Conservation (phyloP, 2,113 vertebrate genomes). For the Pteruthius melanotis region DNA sequence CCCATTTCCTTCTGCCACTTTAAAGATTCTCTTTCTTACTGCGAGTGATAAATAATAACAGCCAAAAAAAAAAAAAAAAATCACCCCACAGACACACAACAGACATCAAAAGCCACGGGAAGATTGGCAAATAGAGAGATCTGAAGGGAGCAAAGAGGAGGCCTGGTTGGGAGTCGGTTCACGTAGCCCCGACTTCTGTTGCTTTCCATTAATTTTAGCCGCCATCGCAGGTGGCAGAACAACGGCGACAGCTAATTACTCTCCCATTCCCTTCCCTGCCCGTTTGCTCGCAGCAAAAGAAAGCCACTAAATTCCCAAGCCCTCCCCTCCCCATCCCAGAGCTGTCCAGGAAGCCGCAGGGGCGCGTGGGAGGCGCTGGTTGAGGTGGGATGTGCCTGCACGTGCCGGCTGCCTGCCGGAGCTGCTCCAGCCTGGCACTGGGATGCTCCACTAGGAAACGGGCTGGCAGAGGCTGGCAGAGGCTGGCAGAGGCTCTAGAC, state of each 20-base stretch:
- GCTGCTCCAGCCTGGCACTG: background rate
- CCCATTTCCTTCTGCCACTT: constrained; percentile 54
- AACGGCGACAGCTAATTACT: constrained; percentile 54
- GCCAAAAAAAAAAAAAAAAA: too few relatives aligned
- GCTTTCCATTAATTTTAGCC: constrained; percentile 50
- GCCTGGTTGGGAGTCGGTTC: constrained; percentile 56
- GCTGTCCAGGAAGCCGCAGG: background rate
- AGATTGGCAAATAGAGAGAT: constrained; percentile 60
- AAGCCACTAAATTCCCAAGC: background rate
- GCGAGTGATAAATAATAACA: constrained; percentile 60
- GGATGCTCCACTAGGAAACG: background rate
- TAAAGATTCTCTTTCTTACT: constrained; percentile 65
- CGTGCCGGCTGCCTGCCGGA: background rate
- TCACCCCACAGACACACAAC: constrained; percentile 52
- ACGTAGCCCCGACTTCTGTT: constrained; percentile 55
- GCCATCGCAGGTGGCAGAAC: constrained; percentile 29
- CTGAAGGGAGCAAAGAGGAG: constrained; percentile 42
- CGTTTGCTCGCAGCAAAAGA: background rate
- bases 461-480: background rate
- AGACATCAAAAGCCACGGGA: constrained; percentile 59
- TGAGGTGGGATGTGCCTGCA: background rate
- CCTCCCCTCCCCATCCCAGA: background rate
- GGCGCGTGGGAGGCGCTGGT: fast-evolving
- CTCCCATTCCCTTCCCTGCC: background rate
- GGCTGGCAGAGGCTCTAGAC: background rate